Evolutionary conservation across 2,113 vertebrate species (phyloP).

Genomic region (Muscicapa adusta): DNA sequence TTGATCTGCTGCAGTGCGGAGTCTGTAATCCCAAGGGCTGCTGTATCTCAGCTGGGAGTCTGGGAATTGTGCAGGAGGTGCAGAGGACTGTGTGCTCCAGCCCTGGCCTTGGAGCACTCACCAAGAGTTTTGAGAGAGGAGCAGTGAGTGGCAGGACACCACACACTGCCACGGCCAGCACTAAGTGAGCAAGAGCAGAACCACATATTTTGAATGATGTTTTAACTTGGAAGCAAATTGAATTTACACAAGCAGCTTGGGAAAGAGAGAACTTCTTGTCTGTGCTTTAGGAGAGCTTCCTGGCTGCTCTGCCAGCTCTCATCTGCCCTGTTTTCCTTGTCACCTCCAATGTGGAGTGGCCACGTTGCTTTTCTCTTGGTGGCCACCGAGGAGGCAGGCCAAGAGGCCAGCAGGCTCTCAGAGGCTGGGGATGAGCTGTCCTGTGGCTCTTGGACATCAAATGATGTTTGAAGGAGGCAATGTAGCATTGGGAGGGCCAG

Average conservation of each 20-base stretch:
- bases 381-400: background rate
- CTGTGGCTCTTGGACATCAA: background rate
- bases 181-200: background rate
- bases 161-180: background rate
- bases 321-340: background rate
- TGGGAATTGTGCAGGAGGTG: background rate
- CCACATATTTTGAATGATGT: background rate
- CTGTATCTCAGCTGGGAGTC: background rate
- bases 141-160: background rate
- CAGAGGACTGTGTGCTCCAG: background rate
- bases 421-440: background rate
- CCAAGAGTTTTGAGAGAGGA: background rate
- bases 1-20: accelerated
- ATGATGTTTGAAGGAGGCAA: accelerated
- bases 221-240: background rate
- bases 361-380: background rate
- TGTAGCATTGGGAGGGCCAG: background rate
- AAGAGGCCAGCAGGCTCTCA: background rate
- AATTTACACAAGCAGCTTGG: background rate
- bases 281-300: background rate
- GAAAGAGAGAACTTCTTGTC: background rate
- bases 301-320: background rate
- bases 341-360: background rate
- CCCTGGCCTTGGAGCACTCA: background rate
- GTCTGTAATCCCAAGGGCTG: background rate